Percentiles rank a stretch among this genome's conserved stretches.
Conservation (phyloP, 2,888 invertebrate species). For the Nemapogon koenigi region DNA sequence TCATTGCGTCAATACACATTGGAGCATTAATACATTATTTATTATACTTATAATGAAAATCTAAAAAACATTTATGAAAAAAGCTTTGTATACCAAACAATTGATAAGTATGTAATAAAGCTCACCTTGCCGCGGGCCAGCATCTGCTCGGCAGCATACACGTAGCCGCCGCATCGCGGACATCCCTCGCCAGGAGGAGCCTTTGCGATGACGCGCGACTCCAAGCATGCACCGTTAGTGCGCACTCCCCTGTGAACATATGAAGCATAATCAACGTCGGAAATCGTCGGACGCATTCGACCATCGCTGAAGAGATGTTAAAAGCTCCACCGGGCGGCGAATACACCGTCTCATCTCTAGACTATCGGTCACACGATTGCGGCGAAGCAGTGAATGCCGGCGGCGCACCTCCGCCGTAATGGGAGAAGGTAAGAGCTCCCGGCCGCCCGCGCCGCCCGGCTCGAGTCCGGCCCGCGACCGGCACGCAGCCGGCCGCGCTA, state of each 20-base stretch:
- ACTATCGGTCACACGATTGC: slow-evolving; percentile 44
- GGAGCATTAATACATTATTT: no score
- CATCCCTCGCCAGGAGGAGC: slow-evolving; percentile 88
- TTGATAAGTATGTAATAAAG: slow-evolving; percentile 23
- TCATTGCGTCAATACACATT: no score
- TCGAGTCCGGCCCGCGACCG: slow-evolving; percentile 33
- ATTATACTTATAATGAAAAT: no score
- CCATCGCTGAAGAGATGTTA: slow-evolving; percentile 51
- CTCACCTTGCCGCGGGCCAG: slow-evolving; percentile 88
- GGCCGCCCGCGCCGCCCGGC: slow-evolving; percentile 61
- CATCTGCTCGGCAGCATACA: slow-evolving; percentile 93
- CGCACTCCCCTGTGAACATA: slow-evolving; percentile 46
- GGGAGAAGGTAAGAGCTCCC: slow-evolving; percentile 63
- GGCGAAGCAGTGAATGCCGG: slow-evolving; percentile 55
- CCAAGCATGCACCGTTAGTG: slow-evolving; percentile 70
- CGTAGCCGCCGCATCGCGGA: slow-evolving; percentile 87
- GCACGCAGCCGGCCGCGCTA: slow-evolving; percentile 27
- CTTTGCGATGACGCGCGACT: slow-evolving; percentile 76
- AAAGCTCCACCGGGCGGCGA: slow-evolving; percentile 44
- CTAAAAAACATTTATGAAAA: no score
- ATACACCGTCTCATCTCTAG: slow-evolving; percentile 33
- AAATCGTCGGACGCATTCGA: no score
- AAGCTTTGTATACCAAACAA: no score
- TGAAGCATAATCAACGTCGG: no score
- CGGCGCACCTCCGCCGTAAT: slow-evolving; percentile 66